Conservation (phyloP, 1,140 invertebrate species). For the Magallana angulata region DNA sequence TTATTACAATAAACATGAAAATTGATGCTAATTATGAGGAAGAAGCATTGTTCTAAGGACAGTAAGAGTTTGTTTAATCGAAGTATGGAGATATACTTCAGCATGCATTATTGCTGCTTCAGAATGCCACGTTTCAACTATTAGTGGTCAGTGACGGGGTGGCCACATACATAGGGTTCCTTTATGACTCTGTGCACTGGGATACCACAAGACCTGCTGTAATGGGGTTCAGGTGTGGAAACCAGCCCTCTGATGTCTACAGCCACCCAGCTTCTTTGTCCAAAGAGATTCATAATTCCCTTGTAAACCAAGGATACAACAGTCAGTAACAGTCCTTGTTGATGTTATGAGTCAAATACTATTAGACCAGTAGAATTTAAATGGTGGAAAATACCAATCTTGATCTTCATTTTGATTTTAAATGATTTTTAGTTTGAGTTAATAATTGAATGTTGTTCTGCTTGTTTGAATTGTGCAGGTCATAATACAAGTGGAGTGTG, state of each 20-base stretch:
- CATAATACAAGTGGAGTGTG: not conserved
- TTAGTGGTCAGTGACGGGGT: constrained; percentile 31
- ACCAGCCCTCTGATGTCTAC: not conserved
- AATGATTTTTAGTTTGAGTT: not conserved
- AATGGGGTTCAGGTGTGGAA: constrained; percentile 17
- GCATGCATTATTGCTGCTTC: not conserved
- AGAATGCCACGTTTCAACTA: constrained; percentile 50
- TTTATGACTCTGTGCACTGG: constrained; percentile 42
- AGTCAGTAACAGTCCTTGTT: not conserved
- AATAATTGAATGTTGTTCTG: not conserved
- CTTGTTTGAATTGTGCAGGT: not conserved
- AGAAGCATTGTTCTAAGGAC: too few species aligned
- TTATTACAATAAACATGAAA: too few species aligned
- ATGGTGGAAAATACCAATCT: too few species aligned
- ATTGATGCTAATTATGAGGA: too few species aligned
- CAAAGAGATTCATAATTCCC: not conserved
- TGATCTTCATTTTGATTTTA: too few species aligned
- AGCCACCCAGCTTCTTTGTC: not conserved
- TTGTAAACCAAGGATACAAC: not conserved
- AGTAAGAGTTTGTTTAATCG: too few species aligned
- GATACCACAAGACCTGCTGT: not conserved
- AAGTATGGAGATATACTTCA: too few species aligned
- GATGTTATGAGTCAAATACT: too few species aligned
- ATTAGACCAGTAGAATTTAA: too few species aligned
- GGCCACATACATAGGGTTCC: not conserved